phyloP scores from a whole-genome alignment of 2,888 invertebrate genomes.

The Rhopalosiphum nymphaeae region DNA sequence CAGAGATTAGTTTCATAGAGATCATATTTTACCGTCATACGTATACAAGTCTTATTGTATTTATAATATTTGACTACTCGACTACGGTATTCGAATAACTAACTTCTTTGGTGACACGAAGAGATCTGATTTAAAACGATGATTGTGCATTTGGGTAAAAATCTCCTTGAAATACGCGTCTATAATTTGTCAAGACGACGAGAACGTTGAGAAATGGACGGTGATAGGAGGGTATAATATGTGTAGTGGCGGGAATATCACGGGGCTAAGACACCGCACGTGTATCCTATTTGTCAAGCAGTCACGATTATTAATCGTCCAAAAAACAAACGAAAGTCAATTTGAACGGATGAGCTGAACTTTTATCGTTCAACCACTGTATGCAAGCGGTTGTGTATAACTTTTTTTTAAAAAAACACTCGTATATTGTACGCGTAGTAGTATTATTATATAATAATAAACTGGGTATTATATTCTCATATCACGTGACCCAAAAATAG shows the following conservation, averaged over 20 bases:
- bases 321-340: neutral
- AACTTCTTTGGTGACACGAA: neutral
- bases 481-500: neutral
- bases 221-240: neutral
- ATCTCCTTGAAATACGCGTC: neutral
- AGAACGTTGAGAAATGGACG: neutral
- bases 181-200: neutral
- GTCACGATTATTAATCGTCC: conserved; percentile 14
- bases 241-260: neutral
- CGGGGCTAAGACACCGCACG: neutral
- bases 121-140: neutral
- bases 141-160: neutral
- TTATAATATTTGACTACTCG: neutral
- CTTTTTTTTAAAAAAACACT: neutral
- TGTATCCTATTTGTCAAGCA: neutral
- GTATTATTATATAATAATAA: neutral
- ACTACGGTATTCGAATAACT: neutral
- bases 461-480: neutral
- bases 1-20: neutral
- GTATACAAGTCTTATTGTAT: neutral
- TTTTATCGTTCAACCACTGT: neutral
- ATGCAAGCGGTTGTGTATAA: neutral
- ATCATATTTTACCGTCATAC: neutral
- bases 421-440: neutral
- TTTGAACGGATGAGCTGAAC: neutral